Evolutionary conservation across 2,113 vertebrate genomes (phyloP).

Genomic region (Lanius collurio): DNA sequence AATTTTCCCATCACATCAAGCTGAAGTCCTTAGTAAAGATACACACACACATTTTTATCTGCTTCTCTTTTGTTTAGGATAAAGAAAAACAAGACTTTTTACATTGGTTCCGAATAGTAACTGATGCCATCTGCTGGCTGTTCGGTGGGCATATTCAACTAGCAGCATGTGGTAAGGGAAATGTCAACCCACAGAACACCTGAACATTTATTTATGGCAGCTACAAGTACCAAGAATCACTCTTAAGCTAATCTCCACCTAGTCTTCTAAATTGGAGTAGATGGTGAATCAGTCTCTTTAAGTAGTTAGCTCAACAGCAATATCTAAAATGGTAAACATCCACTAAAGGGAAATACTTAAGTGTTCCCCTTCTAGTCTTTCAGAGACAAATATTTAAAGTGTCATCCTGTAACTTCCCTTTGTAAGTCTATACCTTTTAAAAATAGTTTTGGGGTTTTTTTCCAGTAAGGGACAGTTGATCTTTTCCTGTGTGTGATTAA

Average conservation of each 20-base stretch:
- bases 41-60: not conserved
- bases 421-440: not conserved
- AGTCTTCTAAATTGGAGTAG: not conserved
- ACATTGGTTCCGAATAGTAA: slow-evolving; percentile 78
- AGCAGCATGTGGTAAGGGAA: slow-evolving; percentile 76
- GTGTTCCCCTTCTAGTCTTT: not conserved
- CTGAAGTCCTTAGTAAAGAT: not conserved
- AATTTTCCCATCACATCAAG: not conserved
- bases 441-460: not conserved
- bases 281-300: not conserved
- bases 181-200: not conserved
- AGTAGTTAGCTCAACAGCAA: not conserved
- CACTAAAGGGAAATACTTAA: not conserved
- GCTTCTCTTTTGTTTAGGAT: slow-evolving; percentile 69
- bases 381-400: not conserved
- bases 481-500: not conserved
- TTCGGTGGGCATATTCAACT: slow-evolving; percentile 79
- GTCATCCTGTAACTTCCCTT: not conserved
- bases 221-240: not conserved
- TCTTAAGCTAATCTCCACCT: not conserved
- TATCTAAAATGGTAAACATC: not conserved
- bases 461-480: not conserved
- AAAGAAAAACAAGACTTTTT: slow-evolving; percentile 76
- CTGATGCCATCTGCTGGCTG: slow-evolving; percentile 84
- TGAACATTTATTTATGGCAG: not conserved